phyloP scores from a whole-genome alignment of 2,113 vertebrate genomes.

The Anarhynchus alexandrinus region DNA sequence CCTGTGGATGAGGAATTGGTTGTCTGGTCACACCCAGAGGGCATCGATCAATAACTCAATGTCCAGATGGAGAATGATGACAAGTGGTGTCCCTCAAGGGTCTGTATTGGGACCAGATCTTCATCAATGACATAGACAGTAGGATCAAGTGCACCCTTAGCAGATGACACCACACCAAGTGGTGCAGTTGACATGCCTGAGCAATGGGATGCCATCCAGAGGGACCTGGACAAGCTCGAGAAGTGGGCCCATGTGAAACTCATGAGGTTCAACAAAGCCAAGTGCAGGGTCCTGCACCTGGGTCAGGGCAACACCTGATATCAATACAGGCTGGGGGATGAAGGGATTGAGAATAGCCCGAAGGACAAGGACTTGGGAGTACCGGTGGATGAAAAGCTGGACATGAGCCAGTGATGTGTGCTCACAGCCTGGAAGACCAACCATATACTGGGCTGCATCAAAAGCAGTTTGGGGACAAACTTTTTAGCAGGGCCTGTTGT shows the following conservation, averaged over 20 bases:
- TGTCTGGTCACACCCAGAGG: neutral
- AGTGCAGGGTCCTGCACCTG: neutral
- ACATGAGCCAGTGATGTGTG: neutral
- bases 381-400: neutral
- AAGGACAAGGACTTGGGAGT: neutral
- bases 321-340: neutral
- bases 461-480: neutral
- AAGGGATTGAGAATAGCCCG: neutral
- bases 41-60: neutral
- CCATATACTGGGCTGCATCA: neutral
- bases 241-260: neutral
- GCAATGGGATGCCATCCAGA: neutral
- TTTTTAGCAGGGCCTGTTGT: neutral
- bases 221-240: neutral
- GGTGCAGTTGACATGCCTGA: neutral
- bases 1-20: neutral
- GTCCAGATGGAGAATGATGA: neutral
- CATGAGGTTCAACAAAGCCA: neutral
- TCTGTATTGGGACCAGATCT: neutral
- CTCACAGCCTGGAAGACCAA: neutral
- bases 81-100: neutral
- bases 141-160: neutral
- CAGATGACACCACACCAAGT: neutral
- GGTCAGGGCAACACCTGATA: neutral
- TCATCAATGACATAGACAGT: neutral